Evolutionary conservation across 2,113 vertebrate genomes (phyloP), one percentile per base, ranked within the genome.

Genomic region (Prinia subflava): DNA sequence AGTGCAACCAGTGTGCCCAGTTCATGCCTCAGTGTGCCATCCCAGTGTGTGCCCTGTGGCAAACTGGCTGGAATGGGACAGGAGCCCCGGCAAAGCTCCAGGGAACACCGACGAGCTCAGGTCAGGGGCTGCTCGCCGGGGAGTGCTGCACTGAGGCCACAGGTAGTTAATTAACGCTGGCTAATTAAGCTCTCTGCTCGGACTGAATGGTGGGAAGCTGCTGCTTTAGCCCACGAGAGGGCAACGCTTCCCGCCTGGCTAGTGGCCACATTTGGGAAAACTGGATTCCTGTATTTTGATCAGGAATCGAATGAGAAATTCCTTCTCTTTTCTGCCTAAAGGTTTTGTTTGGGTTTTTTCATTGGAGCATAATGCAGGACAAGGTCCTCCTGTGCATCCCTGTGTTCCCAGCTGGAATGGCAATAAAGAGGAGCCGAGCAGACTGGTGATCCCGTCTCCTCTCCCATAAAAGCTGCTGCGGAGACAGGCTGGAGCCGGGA

Each of bases 151-250:
- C 69, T 46, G 18, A 47, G 42, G 42, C 23, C 31, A 4, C 41
- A 28, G 31, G 19, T 1, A 19, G 41, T 16, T 79, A 46, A 95
- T 93, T 85, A 81, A 37, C 1, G 4, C 23, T 4, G 55, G 4
- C 23, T 93, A 80, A 89, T 93, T 49, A 64, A 63, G 49, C 30
- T 59, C 20, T 7, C 0, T 6, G 10, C 5, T 17, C 8, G 35
- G 25, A 5, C 1, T 0, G 75, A 28, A 21, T 2, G 33, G 15
- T 7, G 46, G 57, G 47, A 13, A 90, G 62, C 46, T 88, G 92
- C 94, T 50, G 10, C 79, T 30, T 41, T 5, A 90, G 67, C 83
- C 89, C 94, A 76, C 87, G 35, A 94, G 92, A 89, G 95, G 95
- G 92, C 95, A 90, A n/a, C 19, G 62, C 83, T 90, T 11, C 21